phyloP scores from a whole-genome alignment of 2,797 vertebrate species.

The Heliangelus exortis region DNA sequence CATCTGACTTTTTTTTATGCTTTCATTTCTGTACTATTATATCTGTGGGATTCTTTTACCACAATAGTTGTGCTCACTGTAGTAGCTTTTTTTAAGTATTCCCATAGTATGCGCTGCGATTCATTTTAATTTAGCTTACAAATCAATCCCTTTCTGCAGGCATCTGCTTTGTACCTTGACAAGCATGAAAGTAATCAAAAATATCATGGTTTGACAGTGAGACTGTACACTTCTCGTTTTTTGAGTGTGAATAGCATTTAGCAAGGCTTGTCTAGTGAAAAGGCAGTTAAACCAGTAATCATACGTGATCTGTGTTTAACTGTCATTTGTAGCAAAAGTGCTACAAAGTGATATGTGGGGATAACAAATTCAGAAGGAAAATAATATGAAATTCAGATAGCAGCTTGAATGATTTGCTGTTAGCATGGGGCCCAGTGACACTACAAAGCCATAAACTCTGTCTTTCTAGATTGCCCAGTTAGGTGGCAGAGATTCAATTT shows the following conservation, averaged over 20 bases:
- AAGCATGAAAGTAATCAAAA: slow-evolving; percentile 39
- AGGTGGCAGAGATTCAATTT: slow-evolving; percentile 85
- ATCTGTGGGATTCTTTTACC: neutral
- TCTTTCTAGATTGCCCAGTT: slow-evolving; percentile 83
- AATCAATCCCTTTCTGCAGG: neutral
- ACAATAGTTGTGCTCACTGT: neutral
- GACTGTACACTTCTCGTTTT: slow-evolving; percentile 16
- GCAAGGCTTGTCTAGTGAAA: slow-evolving; percentile 59
- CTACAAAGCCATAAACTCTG: slow-evolving; percentile 82
- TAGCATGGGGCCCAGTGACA: slow-evolving; percentile 80
- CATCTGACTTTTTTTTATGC: neutral
- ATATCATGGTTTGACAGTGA: neutral
- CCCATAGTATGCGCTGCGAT: neutral
- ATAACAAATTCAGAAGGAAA: slow-evolving; percentile 76
- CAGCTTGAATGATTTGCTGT: slow-evolving; percentile 81
- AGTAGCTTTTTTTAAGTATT: neutral
- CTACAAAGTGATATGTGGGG: slow-evolving; percentile 68
- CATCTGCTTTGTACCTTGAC: slow-evolving; percentile 21
- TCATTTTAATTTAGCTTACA: slow-evolving; percentile 13
- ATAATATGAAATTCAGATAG: slow-evolving; percentile 78
- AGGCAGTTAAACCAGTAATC: slow-evolving; percentile 68
- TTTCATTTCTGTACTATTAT: neutral
- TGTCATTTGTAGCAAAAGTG: slow-evolving; percentile 51
- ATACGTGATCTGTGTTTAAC: slow-evolving; percentile 53
- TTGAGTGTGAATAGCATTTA: slow-evolving; percentile 59